Evolutionary conservation across 1,140 invertebrate species (phyloP), one percentile per base, ranked within the genome.

Genomic region (Diabrotica undecimpunctata): DNA sequence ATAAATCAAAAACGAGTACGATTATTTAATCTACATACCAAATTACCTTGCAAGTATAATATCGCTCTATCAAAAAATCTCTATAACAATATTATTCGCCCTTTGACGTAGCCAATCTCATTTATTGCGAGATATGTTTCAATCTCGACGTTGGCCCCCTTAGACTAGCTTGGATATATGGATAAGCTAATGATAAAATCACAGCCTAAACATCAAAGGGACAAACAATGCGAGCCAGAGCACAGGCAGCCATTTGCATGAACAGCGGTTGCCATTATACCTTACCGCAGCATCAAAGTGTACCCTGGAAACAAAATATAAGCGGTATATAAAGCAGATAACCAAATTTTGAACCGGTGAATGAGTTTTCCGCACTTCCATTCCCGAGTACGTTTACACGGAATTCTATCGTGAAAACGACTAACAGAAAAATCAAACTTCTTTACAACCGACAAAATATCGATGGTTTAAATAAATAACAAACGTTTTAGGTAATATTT

Each of bases 201-300:
- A 69, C 65, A 67, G 57, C 67, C 67, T 61, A 65, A 62, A 54
- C 61, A 41, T 53, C 54, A 64, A 61, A 62, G 62, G 64, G 64
- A 62, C 52, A 66, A 65, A 66, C 64, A 36, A 59, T 58, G 67
- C 66, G 41, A 68, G 68, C 68, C 70, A 68, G 67, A 65, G 59
- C 68, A 67, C 58, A 66, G 66, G 70, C 68, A 68, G 70, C 70
- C 70, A 72, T 72, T 72, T 72, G 68, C 70, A 72, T 72, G 70
- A 66, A 67, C 65, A 72, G 70, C 70, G 70, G 68, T 68, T 70
- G 70, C 70, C 70, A 72, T 72, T 72, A 70, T 68, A 72, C 70
- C 68, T 70, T 65, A 66, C 59, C 46, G 38, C 59, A 61, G 39
- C 61, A 72, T 72, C 70, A 72, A 72, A 72, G 70, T 62, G 62